Base-by-base conservation (phyloP, 2,797 vertebrate genomes). In the Pangasius mekongensis region DNA sequence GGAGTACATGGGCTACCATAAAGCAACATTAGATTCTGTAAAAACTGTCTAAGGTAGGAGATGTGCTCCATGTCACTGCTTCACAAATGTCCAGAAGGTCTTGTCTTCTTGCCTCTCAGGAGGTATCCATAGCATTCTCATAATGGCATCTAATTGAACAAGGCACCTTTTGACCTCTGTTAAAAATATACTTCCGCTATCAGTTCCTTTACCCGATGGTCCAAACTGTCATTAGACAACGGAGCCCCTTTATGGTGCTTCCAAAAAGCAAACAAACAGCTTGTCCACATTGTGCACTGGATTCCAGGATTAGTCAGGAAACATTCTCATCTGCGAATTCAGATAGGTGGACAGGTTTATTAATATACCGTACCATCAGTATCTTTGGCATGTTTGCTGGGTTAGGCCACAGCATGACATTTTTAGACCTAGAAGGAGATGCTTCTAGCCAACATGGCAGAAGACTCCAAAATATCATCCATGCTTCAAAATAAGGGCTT, bases 171-270 rank as follows among this genome's bases (percentile, higher is more conserved):
- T 39, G 36, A 43, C 13, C 18, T 33, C 49, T 56, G 14, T 77
- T 77, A 8, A 77, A 56, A 54, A 78, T 56, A 78, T 54, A n/a
- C 1, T 78, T 30, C 52, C 18, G 2, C 49, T 5, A 33, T 80
- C n/a, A 18, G 3, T 30, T 36, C 2, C n/a, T 36, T 58, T 22
- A 39, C 4, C 0, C 30, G 0, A 27, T 13, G 9, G 24, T 49
- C 73, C 5, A 52, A 76, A 73, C 33, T 0, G n/a, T 18, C 3
- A 2, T 36, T 69, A 69, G 30, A 69, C 66, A 33, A 16, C 66
- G 20, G 66, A 69, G 8, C 3, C 33, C 2, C 30, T 3, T 74
- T 39, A 43, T 73, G 36, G 36, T 43, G 69, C 20, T 73, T 20
- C 5, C 43, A 5, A 76, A 47, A 49, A 76, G 5, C n/a, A 62